Base-by-base conservation (phyloP, 2,888 invertebrate species). In the Mythimna impura region DNA sequence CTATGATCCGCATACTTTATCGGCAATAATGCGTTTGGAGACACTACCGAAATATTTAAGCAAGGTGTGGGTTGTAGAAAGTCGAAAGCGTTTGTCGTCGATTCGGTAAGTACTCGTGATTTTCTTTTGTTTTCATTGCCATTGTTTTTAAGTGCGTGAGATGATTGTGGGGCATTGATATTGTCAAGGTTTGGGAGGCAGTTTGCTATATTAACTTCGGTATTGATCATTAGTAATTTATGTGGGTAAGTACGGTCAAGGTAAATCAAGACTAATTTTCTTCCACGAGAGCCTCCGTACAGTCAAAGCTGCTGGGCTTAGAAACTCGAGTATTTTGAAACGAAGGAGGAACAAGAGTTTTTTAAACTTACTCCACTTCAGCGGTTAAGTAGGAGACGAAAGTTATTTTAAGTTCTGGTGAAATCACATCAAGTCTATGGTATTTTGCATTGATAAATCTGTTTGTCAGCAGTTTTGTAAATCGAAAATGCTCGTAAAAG, bases 101-200 rank as follows among this genome's bases (percentile, higher is more conserved):
- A 81, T 81, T 77, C 64, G 81, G 72, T 63, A 77, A 64, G 77
- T 70, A 73, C 34, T 60, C 54, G 50, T n/a, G 20, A 14, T 82
- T 76, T 73, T 76, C 80, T 75, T 79, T 69, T 79, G 72, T 66
- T 75, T 71, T 40, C 65, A 63, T 66, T 52, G 69, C 74, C 58
- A 76, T 83, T 82, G 80, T 82, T 81, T 85, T 76, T 80, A 60
- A 73, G n/a, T 73, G 63, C 52, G 64, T 66, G 65, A 43, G 55
- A 36, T 30, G 63, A 30, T 58, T 34, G 67, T 8, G 72, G 36
- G 7, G 9, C 54, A 66, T 62, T 0, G 54, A 22, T 36, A 80
- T n/a, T 47, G 14, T 14, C 5, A 4, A 47, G 14, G 14, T 47
- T 47, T 47, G 5, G 43, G 5, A 47, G 43, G 40, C 10, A 12